Percentiles rank a stretch among this genome's conserved stretches.
Evolutionary conservation across 2,113 vertebrate species (phyloP).

Genomic region (Shinisaurus crocodilurus): DNA sequence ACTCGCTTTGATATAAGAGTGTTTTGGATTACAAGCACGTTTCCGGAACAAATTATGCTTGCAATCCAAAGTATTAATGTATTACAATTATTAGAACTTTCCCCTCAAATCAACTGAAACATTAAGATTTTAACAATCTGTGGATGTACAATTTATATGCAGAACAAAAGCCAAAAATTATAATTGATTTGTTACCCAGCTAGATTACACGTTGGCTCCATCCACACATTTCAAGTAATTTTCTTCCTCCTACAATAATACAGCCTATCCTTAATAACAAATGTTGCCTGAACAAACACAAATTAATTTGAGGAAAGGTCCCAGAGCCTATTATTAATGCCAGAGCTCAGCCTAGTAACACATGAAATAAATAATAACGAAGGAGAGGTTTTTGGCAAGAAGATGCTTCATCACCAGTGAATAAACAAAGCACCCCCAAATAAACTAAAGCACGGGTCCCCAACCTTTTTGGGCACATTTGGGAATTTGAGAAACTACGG

Average conservation of each 20-base stretch:
- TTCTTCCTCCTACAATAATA: conserved; percentile 41
- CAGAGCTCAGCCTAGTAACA: background rate
- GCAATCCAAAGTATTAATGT: too few relatives aligned
- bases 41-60: too few relatives aligned
- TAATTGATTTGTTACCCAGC: background rate
- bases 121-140: background rate
- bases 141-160: background rate
- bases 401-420: conserved; percentile 14
- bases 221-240: conserved; percentile 45
- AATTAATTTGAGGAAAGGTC: background rate
- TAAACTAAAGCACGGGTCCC: background rate
- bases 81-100: conserved; percentile 37
- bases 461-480: too few relatives aligned
- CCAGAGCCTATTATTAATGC: background rate
- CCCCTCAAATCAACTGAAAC: conserved; percentile 45
- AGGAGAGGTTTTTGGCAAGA: background rate
- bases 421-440: background rate
- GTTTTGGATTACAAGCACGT: too few relatives aligned
- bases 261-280: conserved; percentile 59
- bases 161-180: conserved; percentile 5
- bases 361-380: background rate
- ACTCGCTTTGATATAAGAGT: too few relatives aligned
- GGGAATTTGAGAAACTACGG: too few relatives aligned
- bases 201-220: conserved; percentile 42
- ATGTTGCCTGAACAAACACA: conserved; percentile 28